These are phyloP conservation scores for Cetonia aurata DNA, from an alignment of 2,888 invertebrate species.

Conservation along the genomic window DNA sequence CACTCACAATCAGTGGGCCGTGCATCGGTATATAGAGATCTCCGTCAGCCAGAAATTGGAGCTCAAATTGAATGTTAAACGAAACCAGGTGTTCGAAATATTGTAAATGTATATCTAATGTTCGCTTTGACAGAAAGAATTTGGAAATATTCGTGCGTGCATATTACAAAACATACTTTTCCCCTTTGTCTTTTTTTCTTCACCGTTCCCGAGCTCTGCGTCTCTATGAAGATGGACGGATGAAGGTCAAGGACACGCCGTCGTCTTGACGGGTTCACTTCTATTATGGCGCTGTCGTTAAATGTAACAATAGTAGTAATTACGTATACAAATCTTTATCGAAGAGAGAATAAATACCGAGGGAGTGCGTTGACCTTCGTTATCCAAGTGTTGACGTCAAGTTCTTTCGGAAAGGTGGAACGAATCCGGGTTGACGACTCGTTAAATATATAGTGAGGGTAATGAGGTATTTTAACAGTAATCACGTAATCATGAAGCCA, in stretches of 20 bases:
- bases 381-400: conserved; percentile 12
- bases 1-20: conserved; percentile 1
- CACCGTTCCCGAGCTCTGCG: background rate
- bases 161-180: background rate
- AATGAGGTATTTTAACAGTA: conserved; percentile 1
- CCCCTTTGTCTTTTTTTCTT: background rate
- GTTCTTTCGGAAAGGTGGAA: conserved; percentile 6
- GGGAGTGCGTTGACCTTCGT: conserved; percentile 6
- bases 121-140: conserved; percentile 20
- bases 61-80: conserved; percentile 27
- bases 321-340: conserved; percentile 26
- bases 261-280: conserved; percentile 4
- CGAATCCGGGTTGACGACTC: conserved; percentile 17
- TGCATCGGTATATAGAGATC: conserved; percentile 2
- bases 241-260: conserved; percentile 26
- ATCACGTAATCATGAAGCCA: too few species aligned
- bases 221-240: conserved; percentile 7
- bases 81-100: conserved; percentile 32
- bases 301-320: conserved; percentile 28
- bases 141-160: conserved; percentile 15
- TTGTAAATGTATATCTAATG: conserved; percentile 32
- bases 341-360: background rate
- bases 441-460: conserved; percentile 18
- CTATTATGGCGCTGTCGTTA: conserved; percentile 20
- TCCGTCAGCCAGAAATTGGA: conserved; percentile 23